Base-by-base conservation (phyloP, 2,888 invertebrate genomes). In the Tiliacea aurago region DNA sequence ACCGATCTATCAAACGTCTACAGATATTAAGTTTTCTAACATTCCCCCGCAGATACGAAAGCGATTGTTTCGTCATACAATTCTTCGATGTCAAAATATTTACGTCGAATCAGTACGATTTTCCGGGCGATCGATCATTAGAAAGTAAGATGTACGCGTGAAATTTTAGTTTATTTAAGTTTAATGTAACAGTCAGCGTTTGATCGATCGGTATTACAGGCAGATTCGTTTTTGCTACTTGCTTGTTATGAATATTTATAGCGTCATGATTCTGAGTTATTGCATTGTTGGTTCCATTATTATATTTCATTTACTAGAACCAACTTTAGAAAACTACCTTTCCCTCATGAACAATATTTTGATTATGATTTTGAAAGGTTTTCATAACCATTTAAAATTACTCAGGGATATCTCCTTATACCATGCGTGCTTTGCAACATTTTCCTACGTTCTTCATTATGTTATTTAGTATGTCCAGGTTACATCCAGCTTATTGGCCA, bases 51-150 rank as follows among this genome's bases (percentile, higher is more conserved):
- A 89, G 89, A 90, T 94, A 91, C 87, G 88, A 93, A 93, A 91
- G 89, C 92, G 91, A 95, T 95, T 95, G 95, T 95, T 94, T 95
- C 91, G 94, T 93, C 93, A 96, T 96, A 93, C 94, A 93, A 94
- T 92, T 88, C 90, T 93, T 89, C 88, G 89, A 88, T 92, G 96
- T 96, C 96, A 95, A 92, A 96, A 96, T 95, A 96, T 96, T 96
- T 95, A 94, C 94, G 91, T 90, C 86, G 91, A 93, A 93, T 93
- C 91, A 86, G 89, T 90, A 87, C 93, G 89, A 95, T 96, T 96
- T 96, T 93, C 93, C 92, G 91, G 90, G 83, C 93, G 89, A 96
- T 96, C 96, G 93, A 96, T 96, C 95, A 94, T 88, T 90, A 90
- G 90, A 92, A 93, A 94, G 93, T 93, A 89, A 90, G 89, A 91